These are phyloP conservation scores for Hippopotamus amphibius DNA, from an alignment of 2,113 vertebrate species.

Conservation along the genomic window DNA sequence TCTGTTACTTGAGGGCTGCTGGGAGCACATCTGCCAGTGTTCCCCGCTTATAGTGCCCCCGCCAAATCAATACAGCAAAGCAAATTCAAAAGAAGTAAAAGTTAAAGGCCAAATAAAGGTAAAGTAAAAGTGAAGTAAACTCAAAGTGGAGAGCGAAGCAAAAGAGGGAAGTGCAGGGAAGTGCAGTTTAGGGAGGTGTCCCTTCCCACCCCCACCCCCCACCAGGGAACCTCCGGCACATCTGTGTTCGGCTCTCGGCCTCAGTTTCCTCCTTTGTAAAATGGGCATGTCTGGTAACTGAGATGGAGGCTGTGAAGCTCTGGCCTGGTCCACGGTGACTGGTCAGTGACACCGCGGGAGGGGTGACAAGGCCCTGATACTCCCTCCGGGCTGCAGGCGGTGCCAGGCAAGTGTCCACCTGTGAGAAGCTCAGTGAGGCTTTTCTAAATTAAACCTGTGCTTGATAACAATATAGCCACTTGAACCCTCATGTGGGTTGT, in stretches of 20 bases:
- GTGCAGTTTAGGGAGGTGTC: accelerated
- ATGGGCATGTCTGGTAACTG: neutral
- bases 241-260: neutral
- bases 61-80: neutral
- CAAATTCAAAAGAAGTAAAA: neutral
- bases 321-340: neutral
- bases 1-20: neutral
- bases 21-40: neutral
- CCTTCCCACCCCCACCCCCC: neutral
- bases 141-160: neutral
- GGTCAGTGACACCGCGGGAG: neutral
- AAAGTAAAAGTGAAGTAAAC: neutral
- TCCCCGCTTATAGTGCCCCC: accelerated
- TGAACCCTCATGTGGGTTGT: neutral
- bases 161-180: accelerated
- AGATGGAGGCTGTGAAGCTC: accelerated
- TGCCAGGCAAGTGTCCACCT: accelerated
- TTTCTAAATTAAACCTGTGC: neutral
- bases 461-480: neutral
- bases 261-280: neutral
- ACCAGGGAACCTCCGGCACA: neutral
- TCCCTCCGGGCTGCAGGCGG: accelerated
- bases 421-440: neutral
- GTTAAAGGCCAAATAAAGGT: neutral
- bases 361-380: accelerated